A percentile compares a stretch with the other conserved stretches of the same genome.
phyloP scores from a whole-genome alignment of 2,888 invertebrate genomes.

The Drosophila nigricruria region DNA sequence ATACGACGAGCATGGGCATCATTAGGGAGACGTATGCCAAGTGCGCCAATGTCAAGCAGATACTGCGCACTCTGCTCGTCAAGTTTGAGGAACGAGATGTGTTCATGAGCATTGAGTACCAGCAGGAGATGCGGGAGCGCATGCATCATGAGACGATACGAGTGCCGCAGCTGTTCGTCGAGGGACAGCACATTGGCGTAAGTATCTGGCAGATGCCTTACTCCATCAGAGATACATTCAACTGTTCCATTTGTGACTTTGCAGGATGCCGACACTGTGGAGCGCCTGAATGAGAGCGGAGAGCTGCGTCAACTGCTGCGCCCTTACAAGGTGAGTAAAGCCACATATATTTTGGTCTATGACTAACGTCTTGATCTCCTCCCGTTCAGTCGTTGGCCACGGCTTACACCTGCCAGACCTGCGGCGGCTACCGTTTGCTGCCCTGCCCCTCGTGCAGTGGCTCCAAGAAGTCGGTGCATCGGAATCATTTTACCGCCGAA shows the following conservation, averaged over 20 bases:
- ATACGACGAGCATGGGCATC: constrained; percentile 97
- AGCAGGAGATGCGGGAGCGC: constrained; percentile 94
- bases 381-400: constrained; percentile 89
- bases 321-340: constrained; percentile 89
- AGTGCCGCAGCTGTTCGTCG: constrained; percentile 97
- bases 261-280: constrained; percentile 93
- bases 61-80: constrained; percentile 94
- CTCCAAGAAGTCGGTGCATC: constrained; percentile 97
- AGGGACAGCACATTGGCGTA: constrained; percentile 95
- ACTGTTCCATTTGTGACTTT: background rate
- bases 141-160: constrained; percentile 91
- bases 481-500: constrained; percentile 97
- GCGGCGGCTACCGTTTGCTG: constrained; percentile 96
- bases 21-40: constrained; percentile 95
- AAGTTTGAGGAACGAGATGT: constrained; percentile 97
- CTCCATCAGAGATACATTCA: background rate
- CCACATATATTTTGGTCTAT: background rate
- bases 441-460: constrained; percentile 97
- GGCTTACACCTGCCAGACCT: constrained; percentile 93
- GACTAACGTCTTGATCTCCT: background rate
- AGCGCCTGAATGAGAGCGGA: constrained; percentile 96
- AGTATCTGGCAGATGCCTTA: constrained; percentile 15
- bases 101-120: constrained; percentile 96
- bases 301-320: constrained; percentile 95
- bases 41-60: constrained; percentile 96